Evolutionary conservation across 1,140 invertebrate genomes (phyloP).

Genomic region (Lutraria rhynchaena): DNA sequence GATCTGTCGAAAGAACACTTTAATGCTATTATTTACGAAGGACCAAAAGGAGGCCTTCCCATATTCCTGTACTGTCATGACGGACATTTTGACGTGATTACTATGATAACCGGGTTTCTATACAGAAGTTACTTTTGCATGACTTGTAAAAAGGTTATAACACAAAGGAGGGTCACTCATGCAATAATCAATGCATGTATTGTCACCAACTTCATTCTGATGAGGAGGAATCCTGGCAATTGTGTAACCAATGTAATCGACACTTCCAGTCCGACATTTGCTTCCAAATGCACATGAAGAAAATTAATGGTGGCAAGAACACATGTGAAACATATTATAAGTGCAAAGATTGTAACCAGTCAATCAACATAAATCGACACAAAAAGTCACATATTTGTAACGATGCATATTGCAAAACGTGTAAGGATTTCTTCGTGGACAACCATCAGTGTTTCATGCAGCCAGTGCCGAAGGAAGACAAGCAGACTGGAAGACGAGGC

Average conservation of each 20-base stretch:
- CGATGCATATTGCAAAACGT: conserved; percentile 10
- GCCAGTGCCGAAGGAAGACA: neutral
- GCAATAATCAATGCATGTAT: conserved; percentile 14
- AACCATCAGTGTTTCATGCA: conserved; percentile 18
- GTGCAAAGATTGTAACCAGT: conserved; percentile 25
- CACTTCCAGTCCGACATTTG: neutral
- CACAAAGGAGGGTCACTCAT: neutral
- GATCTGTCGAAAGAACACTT: conserved; percentile 23
- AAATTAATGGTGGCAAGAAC: neutral
- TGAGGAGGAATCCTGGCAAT: neutral
- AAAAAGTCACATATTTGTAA: conserved; percentile 20
- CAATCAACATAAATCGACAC: conserved; percentile 6
- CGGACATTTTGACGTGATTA: conserved; percentile 33
- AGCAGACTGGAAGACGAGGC: neutral
- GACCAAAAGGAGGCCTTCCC: neutral
- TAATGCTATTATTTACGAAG: conserved; percentile 10
- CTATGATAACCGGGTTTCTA: conserved; percentile 18
- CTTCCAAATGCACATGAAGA: conserved; percentile 2
- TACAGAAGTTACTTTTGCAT: conserved; percentile 17
- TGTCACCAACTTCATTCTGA: conserved; percentile 20
- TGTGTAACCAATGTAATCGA: neutral
- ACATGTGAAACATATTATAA: neutral
- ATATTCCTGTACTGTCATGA: conserved; percentile 31
- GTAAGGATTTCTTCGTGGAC: conserved; percentile 19
- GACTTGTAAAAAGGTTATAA: conserved; percentile 20